Conservation (phyloP, 2,888 invertebrate genomes). For the Acleris cristana region DNA sequence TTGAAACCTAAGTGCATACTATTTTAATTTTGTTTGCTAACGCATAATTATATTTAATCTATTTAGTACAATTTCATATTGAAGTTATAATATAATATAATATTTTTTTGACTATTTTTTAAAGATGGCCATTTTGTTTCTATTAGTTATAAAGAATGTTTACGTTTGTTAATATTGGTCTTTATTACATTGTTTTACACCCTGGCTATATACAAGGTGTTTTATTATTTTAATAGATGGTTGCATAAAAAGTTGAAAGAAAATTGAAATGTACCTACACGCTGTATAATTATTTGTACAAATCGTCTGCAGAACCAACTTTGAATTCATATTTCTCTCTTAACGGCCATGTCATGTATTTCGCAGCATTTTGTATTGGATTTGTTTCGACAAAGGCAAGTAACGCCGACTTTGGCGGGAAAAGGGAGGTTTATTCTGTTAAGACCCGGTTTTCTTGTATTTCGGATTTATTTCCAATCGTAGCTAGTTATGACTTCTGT, state of each 20-base stretch:
- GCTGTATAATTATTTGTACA: not conserved
- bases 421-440: conserved; percentile 29
- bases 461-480: conserved; percentile 17
- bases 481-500: conserved; percentile 7
- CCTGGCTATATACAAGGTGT: no score
- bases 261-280: not conserved
- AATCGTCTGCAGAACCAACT: conserved; percentile 10
- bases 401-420: conserved; percentile 32
- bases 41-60: no score
- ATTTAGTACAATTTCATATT: no score
- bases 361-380: conserved; percentile 34
- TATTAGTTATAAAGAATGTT: no score
- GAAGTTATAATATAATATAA: no score
- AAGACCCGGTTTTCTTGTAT: conserved; percentile 29
- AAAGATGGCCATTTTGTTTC: no score
- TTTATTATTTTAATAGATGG: no score
- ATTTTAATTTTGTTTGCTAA: no score
- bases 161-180: no score
- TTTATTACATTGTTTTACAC: no score
- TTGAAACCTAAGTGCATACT: no score
- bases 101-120: no score
- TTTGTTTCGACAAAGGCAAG: conserved; percentile 35
- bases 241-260: not conserved
- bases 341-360: conserved; percentile 25
- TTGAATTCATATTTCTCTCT: conserved; percentile 10